These are phyloP conservation scores for Alloplasta piceator DNA, from an alignment of 2,888 invertebrate genomes.

Conservation along the genomic window DNA sequence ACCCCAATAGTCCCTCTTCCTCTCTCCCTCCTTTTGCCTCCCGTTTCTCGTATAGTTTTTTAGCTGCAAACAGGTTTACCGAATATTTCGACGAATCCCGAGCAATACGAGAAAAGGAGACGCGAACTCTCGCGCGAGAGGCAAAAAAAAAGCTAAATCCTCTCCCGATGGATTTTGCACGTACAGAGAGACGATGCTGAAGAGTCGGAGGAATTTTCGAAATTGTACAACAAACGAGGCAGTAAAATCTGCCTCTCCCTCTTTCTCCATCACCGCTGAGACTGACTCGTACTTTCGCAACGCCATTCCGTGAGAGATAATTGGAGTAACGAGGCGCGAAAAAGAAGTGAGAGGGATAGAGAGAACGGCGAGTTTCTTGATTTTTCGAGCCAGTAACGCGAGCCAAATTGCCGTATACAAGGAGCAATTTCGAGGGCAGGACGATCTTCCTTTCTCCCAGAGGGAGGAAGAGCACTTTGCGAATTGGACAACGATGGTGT, in stretches of 20 bases:
- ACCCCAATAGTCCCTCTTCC: background rate
- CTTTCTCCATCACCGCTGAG: background rate
- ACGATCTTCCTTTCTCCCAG: constrained; percentile 30
- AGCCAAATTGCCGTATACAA: constrained; percentile 51
- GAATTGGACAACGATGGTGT: background rate
- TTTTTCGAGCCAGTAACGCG: constrained; percentile 36
- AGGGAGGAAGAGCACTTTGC: constrained; percentile 22
- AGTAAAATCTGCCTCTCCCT: constrained; percentile 49
- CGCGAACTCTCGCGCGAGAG: constrained; percentile 2
- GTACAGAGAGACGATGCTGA: constrained; percentile 30
- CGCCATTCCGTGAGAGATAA: constrained; percentile 40
- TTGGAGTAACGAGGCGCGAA: constrained; percentile 65
- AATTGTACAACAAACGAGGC: constrained; percentile 37
- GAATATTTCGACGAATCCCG: constrained; percentile 59
- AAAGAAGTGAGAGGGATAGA: constrained; percentile 19
- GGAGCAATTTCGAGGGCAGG: constrained; percentile 47
- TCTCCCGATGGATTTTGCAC: constrained; percentile 26
- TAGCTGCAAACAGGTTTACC: constrained; percentile 62
- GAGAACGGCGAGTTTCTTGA: constrained; percentile 48
- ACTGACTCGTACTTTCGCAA: constrained; percentile 3
- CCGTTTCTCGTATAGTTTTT: constrained; percentile 2
- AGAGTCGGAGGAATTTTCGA: constrained; percentile 6
- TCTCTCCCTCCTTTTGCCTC: constrained; percentile 1
- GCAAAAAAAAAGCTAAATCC: constrained; percentile 43
- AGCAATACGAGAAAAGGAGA: constrained; percentile 40